Conservation (phyloP, 92 coral and sea anemone genomes). For the Parazoanthus swiftii region DNA sequence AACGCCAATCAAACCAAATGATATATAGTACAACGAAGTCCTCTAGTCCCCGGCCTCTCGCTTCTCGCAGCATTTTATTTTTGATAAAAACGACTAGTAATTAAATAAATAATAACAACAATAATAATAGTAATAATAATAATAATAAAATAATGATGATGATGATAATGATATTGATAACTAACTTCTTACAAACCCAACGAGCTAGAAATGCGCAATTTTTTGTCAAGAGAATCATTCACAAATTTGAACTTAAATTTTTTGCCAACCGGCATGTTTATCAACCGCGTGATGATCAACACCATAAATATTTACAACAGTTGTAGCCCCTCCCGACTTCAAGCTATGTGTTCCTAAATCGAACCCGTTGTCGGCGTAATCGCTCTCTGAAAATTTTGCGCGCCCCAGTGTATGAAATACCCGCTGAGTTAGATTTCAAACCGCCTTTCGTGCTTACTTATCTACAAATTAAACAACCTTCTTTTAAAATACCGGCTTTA, state of each 20-base stretch:
- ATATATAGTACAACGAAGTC: too few species aligned
- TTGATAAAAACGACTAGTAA: too few species aligned
- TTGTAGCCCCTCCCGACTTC: constrained; percentile 11
- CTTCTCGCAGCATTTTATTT: too few species aligned
- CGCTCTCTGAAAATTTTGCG: constrained; percentile 21
- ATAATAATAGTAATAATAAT: neutral
- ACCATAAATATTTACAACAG: constrained; percentile 4
- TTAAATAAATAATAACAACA: too few species aligned
- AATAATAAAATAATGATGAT: too few species aligned
- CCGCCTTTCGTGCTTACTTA: constrained; percentile 7
- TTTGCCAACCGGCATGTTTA: constrained; percentile 44
- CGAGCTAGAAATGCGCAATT: constrained; percentile 19
- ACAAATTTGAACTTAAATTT: constrained; percentile 21
- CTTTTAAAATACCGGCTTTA: neutral
- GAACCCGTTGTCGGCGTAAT: constrained; percentile 5
- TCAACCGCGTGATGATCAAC: constrained; percentile 6
- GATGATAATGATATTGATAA: neutral
- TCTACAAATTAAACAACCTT: constrained; percentile 3
- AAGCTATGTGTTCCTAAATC: constrained; percentile 7
- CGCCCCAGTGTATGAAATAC: constrained; percentile 45
- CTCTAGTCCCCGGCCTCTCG: too few species aligned
- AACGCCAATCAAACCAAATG: too few species aligned
- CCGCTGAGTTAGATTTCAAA: constrained; percentile 1
- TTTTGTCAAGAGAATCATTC: neutral
- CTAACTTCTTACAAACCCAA: neutral